Conservation (phyloP, 2,888 invertebrate species). For the Xestia xanthographa region DNA sequence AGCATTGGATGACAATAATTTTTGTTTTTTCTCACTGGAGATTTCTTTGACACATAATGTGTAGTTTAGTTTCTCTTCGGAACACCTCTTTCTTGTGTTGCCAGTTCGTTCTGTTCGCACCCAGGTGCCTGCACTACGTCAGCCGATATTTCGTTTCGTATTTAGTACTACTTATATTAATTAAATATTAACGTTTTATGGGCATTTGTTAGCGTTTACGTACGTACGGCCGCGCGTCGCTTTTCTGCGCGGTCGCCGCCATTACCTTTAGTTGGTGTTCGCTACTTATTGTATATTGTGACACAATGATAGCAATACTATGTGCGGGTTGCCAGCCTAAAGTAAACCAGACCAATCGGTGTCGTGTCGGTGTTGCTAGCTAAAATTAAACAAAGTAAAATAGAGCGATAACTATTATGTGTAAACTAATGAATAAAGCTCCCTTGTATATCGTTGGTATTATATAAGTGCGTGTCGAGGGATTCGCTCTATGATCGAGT, state of each 20-base stretch:
- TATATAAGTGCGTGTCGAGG: slow-evolving; percentile 66
- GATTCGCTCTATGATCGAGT: slow-evolving; percentile 52
- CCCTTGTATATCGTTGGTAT: slow-evolving; percentile 78
- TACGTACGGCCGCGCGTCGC: slow-evolving; percentile 1
- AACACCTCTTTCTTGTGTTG: slow-evolving; percentile 51
- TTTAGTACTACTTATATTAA: slow-evolving; percentile 28
- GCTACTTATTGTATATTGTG: slow-evolving; percentile 53
- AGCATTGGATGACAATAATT: slow-evolving; percentile 91
- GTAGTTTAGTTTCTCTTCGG: slow-evolving; percentile 68
- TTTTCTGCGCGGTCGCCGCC: slow-evolving; percentile 2
- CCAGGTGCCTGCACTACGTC: slow-evolving; percentile 1
- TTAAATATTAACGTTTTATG: slow-evolving; percentile 21
- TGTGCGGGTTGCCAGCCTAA: slow-evolving; percentile 79
- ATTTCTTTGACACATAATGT: slow-evolving; percentile 73
- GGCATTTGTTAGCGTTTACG: slow-evolving; percentile 42
- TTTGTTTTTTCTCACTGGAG: slow-evolving; percentile 84
- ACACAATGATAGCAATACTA: slow-evolving; percentile 84
- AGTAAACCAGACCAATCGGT: slow-evolving; percentile 86
- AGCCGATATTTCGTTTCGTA: slow-evolving; percentile 39
- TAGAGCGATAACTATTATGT: slow-evolving; percentile 74
- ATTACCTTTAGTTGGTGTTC: slow-evolving; percentile 50
- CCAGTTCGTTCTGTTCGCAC: slow-evolving; percentile 33
- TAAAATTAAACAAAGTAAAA: slow-evolving; percentile 69
- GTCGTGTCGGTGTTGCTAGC: slow-evolving; percentile 87
- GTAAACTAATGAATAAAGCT: slow-evolving; percentile 77